Evolutionary conservation across 2,888 invertebrate genomes (phyloP).

Genomic region (Noctua fimbriata): DNA sequence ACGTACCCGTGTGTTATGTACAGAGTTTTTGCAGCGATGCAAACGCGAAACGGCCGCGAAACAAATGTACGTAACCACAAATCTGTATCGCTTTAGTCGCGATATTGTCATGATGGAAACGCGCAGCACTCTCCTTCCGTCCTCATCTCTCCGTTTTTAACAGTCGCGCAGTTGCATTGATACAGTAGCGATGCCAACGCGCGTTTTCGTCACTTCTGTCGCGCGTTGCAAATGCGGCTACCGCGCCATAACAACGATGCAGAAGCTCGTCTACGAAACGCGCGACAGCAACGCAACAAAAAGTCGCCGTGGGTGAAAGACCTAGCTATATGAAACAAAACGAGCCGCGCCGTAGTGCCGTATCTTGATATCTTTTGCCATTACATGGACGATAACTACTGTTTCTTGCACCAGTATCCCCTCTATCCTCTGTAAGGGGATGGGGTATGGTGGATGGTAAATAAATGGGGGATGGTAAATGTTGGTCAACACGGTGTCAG

Average conservation of each 20-base stretch:
- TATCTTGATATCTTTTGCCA: not conserved
- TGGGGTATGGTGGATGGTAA: constrained; percentile 28
- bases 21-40: not conserved
- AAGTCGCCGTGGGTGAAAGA: not conserved
- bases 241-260: not conserved
- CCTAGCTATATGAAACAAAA: constrained; percentile 47
- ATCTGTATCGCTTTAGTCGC: not conserved
- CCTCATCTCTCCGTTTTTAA: not conserved
- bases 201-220: not conserved
- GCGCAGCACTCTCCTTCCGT: not conserved
- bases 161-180: not conserved
- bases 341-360: constrained; percentile 32
- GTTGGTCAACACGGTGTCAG: constrained; percentile 63
- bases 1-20: too few relatives aligned
- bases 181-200: not conserved
- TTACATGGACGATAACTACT: constrained; percentile 36
- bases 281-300: not conserved
- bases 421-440: constrained; percentile 6
- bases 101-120: not conserved
- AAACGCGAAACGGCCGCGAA: not conserved
- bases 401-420: constrained; percentile 28
- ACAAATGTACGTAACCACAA: not conserved
- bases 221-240: not conserved
- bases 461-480: constrained; percentile 43
- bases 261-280: not conserved